Percentiles rank a stretch among this genome's conserved stretches.
These are phyloP conservation scores for Nematostella vectensis DNA, from an alignment of 92 coral and sea anemone species.

Conservation along the genomic window DNA sequence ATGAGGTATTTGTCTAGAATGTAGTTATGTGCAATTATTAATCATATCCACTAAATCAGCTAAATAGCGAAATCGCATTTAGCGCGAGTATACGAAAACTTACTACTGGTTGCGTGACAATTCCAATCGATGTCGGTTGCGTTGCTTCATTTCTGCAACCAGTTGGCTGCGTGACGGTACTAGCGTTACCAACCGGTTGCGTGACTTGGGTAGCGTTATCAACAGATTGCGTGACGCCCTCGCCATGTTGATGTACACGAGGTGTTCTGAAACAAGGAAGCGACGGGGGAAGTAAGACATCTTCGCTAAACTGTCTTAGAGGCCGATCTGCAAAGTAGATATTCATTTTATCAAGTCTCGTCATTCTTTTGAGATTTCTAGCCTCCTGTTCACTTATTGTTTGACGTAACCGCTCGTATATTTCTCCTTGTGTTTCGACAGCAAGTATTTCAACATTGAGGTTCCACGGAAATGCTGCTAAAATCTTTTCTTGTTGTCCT, in stretches of 20 bases:
- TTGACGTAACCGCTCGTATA: neutral
- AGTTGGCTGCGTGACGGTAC: neutral
- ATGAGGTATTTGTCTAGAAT: no score
- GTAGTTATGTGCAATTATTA: no score
- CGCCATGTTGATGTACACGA: neutral
- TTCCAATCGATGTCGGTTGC: no score
- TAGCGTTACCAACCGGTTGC: neutral
- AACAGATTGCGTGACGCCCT: neutral
- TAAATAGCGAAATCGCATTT: no score
- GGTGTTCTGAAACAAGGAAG: neutral
- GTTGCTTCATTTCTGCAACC: no score
- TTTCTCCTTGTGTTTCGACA: neutral
- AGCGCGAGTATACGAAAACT: no score
- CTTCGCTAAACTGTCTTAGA: conserved; percentile 15
- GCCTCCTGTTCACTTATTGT: conserved; percentile 1
- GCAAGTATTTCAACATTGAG: conserved; percentile 4
- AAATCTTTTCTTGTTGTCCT: conserved; percentile 4
- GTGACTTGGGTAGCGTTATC: neutral
- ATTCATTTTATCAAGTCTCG: conserved; percentile 13
- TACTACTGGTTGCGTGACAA: no score
- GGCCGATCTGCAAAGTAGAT: conserved; percentile 19
- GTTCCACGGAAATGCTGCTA: conserved; percentile 22
- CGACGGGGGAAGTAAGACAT: conserved; percentile 9
- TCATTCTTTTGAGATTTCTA: conserved; percentile 5
- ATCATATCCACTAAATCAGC: no score